Evolutionary conservation across 2,113 vertebrate species (phyloP), one percentile per base, ranked within the genome.

Genomic region (Anas platyrhynchos): DNA sequence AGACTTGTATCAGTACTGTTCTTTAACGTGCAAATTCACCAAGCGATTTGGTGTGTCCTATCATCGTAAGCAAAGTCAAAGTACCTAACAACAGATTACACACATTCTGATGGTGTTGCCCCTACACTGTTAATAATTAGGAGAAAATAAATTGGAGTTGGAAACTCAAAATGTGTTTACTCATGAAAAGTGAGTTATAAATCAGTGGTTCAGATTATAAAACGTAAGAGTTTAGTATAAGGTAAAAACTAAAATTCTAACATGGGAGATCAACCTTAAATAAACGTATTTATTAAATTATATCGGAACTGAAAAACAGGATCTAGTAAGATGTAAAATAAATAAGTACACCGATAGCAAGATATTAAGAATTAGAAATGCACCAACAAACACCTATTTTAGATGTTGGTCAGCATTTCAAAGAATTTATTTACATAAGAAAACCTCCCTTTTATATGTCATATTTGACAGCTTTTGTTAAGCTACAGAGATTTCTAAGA

Each of bases 1-100:
- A 94, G 89, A 94, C 91, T 92, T 83, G 41, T 92, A 77, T 74
- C 76, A 67, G 44, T 58, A 69, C 62, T 68, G 62, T 91, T 36
- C 75, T 97, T 98, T 94, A 94, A 95, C 89, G 94, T 93, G 91
- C 82, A 97, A 96, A 97, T 71, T 83, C 95, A 87, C 54, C 4
- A 1, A 76, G 94, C 92, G 80, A 87, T 75, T 83, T 85, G 9
- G 55, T 55, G 36, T 61, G 56, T 48, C 8, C 55, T 87, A 31
- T 77, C 55, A 55, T 81, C 83, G 69, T 78, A 69, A 82, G 95
- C 96, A 97, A 96, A 97, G 29, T 93, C 89, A 38, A 41, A 89
- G 67, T 36, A 78, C 54, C 73, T 36, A 52, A 56, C 87, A 93
- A 48, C 77, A 95, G 71, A 73, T 48, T 61, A 66, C 16, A 5